Base-by-base conservation (phyloP, 1,140 invertebrate genomes). In the Drosophila repleta region DNA sequence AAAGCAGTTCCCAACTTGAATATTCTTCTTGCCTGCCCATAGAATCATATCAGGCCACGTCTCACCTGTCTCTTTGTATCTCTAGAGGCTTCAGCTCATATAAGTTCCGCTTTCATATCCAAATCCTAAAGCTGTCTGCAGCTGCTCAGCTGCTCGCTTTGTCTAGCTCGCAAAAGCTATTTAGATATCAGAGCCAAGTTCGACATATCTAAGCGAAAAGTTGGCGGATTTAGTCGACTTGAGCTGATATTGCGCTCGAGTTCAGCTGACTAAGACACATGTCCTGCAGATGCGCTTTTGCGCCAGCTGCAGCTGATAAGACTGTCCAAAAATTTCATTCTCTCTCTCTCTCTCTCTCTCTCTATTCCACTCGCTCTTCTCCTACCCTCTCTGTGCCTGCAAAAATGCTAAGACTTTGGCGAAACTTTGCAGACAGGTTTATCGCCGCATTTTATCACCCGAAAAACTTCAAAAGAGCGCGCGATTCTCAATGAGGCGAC, bases 391-490 rank as follows among this genome's bases (percentile, higher is more conserved):
- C 37, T 8, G 8, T 37, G 37, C 37, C n/a, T 66, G 46, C 58
- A 56, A 39, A 37, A 53, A 21, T 60, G 66, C 53, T 55, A 52
- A 75, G 18, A 77, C 74, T 77, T 77, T 62, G 52, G 51, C 18
- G 49, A 87, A 88, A 88, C 76, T 88, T 88, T 89, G 73, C 83
- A 88, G 83, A 88, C 83, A 88, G 84, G 76, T 88, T 88, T 88
- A 88, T 88, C 83, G 79, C 83, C 79, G 78, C 75, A 88, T 87
- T 88, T 80, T 76, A 82, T 85, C 81, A 78, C 60, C 53, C 60
- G 61, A 32, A 51, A 68, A 74, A 81, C 71, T 85, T 74, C 57
- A 41, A 43, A 45, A 51, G 43, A 71, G 53, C 46, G 51, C 63
- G 24, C 75, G 68, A 62, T 82, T 79, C 75, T 68, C 66, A 75